Percentiles rank a stretch among this genome's conserved stretches.
Evolutionary conservation across 1,140 invertebrate species (phyloP).

Genomic region (Archivesica marissinica): DNA sequence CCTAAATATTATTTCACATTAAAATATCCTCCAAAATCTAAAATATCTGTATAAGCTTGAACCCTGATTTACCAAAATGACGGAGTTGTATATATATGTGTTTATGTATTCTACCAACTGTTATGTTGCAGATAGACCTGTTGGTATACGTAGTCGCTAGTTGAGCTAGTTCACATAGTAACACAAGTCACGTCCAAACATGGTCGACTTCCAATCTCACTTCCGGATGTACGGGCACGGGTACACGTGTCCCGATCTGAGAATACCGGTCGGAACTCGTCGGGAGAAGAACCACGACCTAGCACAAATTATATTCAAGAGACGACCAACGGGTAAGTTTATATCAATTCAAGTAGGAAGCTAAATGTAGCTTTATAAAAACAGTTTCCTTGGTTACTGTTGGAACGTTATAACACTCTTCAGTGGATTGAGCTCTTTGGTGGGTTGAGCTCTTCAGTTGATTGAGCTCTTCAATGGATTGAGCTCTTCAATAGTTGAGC

Average conservation of each 20-base stretch:
- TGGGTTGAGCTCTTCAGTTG: too few relatives aligned
- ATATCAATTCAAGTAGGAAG: too few relatives aligned
- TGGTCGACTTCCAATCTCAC: slow-evolving; percentile 78
- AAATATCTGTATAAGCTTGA: not conserved
- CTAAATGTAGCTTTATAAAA: too few relatives aligned
- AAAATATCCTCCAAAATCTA: not conserved
- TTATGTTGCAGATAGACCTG: not conserved
- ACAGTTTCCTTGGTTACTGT: too few relatives aligned
- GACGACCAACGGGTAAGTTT: slow-evolving; percentile 68
- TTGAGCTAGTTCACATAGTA: slow-evolving; percentile 1
- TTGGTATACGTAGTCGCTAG: slow-evolving; percentile 14
- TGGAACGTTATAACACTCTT: too few relatives aligned
- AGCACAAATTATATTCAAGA: slow-evolving; percentile 67
- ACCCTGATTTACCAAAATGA: not conserved
- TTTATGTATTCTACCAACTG: too few relatives aligned
- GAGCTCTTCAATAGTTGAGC: too few relatives aligned
- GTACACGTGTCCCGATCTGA: slow-evolving; percentile 64
- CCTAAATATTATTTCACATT: not conserved
- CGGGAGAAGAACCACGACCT: slow-evolving; percentile 74
- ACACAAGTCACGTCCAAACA: slow-evolving; percentile 37
- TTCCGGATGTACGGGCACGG: slow-evolving; percentile 74
- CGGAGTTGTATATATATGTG: not conserved
- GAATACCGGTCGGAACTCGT: slow-evolving; percentile 60
- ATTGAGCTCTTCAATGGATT: too few relatives aligned
- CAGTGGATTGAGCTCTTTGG: too few relatives aligned